phyloP scores from a whole-genome alignment of 2,113 vertebrate genomes.

The Bos indicus region DNA sequence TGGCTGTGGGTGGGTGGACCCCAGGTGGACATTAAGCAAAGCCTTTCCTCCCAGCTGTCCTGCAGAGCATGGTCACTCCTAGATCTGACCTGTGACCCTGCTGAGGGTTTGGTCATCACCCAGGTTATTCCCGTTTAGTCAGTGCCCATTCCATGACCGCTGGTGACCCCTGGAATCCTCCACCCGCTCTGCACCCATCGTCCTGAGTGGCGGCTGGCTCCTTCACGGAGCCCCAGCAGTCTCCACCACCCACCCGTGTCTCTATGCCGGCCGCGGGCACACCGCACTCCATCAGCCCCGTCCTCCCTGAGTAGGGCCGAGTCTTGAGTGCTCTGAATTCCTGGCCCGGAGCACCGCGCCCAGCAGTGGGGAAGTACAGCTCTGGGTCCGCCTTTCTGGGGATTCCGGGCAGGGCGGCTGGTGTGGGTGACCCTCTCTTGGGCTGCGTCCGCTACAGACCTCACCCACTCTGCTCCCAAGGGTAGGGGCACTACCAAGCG shows the following conservation, averaged over 20 bases:
- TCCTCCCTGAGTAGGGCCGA: rapidly evolving
- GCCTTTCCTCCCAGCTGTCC: too few species aligned
- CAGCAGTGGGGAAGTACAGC: rapidly evolving
- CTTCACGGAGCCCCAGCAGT: rapidly evolving
- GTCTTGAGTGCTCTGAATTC: too few species aligned
- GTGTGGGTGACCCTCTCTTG: rapidly evolving
- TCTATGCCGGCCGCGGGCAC: rapidly evolving
- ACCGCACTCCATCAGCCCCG: rapidly evolving
- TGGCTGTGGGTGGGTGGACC: rapidly evolving
- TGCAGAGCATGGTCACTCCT: rapidly evolving
- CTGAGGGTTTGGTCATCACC: rapidly evolving
- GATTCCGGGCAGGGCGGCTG: rapidly evolving
- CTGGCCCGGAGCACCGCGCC: rapidly evolving
- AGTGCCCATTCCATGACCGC: rapidly evolving
- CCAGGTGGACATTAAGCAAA: background rate
- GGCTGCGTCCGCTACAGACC: rapidly evolving
- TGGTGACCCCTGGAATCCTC: rapidly evolving
- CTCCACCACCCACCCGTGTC: rapidly evolving
- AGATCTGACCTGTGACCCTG: rapidly evolving
- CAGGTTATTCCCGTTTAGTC: too few species aligned
- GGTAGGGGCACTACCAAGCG: rapidly evolving
- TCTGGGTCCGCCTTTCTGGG: too few species aligned
- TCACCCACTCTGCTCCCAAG: background rate
- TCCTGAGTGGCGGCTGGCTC: background rate
- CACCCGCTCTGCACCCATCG: rapidly evolving